Evolutionary conservation across 1,140 invertebrate species (phyloP), one percentile per base, ranked within the genome.

Genomic region (Drosophila funebris): DNA sequence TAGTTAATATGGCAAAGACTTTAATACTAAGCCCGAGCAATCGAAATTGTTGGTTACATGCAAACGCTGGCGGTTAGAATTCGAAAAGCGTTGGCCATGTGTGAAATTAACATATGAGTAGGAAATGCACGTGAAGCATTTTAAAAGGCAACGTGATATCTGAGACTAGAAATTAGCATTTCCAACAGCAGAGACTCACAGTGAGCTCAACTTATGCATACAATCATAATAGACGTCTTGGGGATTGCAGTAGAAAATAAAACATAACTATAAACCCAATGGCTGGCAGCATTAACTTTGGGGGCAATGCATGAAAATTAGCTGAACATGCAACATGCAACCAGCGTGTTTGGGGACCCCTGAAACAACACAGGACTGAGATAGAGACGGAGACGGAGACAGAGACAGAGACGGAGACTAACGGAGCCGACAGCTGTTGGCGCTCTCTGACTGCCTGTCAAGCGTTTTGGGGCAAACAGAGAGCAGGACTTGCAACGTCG

Each of bases 391-490:
- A n/a, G 7, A 41, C 13, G 24, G 52, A 16, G 24, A 22, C 0
- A 37, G 46, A 44, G 62, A 56, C 69, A 43, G 64, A 20, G 73
- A 74, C 78, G 67, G 74, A 74, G 73, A 74, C 74, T 62, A 85
- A 81, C 69, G 81, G 60, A 56, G 73, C 69, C 52, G 81, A 84
- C 80, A 85, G 81, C 81, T 85, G 82, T 75, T 85, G 82, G 82
- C 81, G 81, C 56, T 61, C 29, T 33, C 31, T 33, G 29, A 14
- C 31, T 78, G 73, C 50, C 78, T 81, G 82, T 77, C 81, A 81
- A 68, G 53, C 73, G 70, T 44, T 43, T 76, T 58, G 69, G 70
- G 68, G 48, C 58, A 53, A 27, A 48, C 43, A 48, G 13, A 48
- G 13, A 41, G 57, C 37, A 61, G 70, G 63, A 70, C 74, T 67